Conservation (phyloP, 2,888 invertebrate genomes). For the Calliscelio sp. region DNA sequence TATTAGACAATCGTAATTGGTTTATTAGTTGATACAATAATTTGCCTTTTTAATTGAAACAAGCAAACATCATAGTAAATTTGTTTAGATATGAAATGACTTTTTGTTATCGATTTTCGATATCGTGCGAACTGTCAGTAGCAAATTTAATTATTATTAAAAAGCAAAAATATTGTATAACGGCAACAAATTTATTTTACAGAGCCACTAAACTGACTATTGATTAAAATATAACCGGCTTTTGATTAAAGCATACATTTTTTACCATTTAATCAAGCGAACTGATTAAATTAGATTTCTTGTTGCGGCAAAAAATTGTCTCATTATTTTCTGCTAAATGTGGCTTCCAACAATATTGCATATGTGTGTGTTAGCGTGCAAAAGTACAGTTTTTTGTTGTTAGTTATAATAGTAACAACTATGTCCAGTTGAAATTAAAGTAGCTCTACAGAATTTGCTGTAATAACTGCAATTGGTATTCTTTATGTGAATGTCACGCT, state of each 20-base stretch:
- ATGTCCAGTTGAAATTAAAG: background rate
- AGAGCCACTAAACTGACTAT: too few relatives aligned
- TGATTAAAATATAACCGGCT: too few relatives aligned
- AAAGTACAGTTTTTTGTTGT: background rate
- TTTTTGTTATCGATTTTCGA: too few relatives aligned
- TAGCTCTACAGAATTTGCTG: background rate
- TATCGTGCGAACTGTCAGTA: too few relatives aligned
- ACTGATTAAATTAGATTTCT: background rate
- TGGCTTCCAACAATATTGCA: background rate
- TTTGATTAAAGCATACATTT: background rate
- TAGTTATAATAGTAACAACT: background rate
- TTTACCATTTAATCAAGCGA: background rate
- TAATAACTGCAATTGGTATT: conserved; percentile 9
- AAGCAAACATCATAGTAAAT: too few relatives aligned
- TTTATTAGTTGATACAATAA: background rate
- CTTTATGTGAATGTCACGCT: background rate
- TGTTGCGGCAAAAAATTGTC: background rate
- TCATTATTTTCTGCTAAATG: conserved; percentile 2
- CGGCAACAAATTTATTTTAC: too few relatives aligned
- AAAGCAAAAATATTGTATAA: too few relatives aligned
- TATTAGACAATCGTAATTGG: background rate
- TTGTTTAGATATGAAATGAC: too few relatives aligned
- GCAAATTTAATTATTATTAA: too few relatives aligned
- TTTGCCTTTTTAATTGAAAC: too few relatives aligned
- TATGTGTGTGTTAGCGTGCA: background rate